Evolutionary conservation across 2,797 vertebrate genomes (phyloP).

Genomic region (Platalea minor): DNA sequence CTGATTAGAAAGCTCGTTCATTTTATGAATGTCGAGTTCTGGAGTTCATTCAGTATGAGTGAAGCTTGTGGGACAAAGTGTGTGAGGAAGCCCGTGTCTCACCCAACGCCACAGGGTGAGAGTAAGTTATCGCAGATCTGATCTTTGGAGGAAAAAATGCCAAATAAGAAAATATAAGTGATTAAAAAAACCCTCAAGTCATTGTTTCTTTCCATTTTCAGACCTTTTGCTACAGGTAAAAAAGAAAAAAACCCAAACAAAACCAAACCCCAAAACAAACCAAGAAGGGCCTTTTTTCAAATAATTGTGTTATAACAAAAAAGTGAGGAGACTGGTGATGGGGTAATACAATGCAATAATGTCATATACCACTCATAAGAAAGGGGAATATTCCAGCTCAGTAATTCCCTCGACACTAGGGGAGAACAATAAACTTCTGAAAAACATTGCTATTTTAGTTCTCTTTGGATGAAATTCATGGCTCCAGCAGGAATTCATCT

Average conservation of each 20-base stretch:
- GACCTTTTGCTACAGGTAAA: not conserved
- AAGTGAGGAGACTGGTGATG: not conserved
- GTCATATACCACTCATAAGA: not conserved
- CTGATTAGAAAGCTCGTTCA: not conserved
- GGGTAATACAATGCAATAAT: not conserved
- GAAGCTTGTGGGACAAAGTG: not conserved
- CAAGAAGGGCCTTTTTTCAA: not conserved
- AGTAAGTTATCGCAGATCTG: not conserved
- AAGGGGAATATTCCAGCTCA: not conserved
- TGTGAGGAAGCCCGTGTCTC: not conserved
- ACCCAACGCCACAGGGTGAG: not conserved
- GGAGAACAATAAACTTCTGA: conserved; percentile 13
- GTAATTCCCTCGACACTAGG: not conserved
- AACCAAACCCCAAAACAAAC: not conserved
- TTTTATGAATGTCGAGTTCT: not conserved
- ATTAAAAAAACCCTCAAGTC: not conserved
- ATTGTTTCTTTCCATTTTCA: not conserved
- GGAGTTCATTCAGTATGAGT: not conserved
- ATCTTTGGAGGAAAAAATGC: not conserved
- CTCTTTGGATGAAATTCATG: not conserved
- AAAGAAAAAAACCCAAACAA: not conserved
- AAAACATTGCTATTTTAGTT: not conserved
- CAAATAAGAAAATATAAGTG: not conserved
- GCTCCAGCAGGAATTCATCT: not conserved
- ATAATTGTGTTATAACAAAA: not conserved